Evolutionary conservation across 2,797 vertebrate genomes (phyloP).

Genomic region (Anomalospiza imberbis): DNA sequence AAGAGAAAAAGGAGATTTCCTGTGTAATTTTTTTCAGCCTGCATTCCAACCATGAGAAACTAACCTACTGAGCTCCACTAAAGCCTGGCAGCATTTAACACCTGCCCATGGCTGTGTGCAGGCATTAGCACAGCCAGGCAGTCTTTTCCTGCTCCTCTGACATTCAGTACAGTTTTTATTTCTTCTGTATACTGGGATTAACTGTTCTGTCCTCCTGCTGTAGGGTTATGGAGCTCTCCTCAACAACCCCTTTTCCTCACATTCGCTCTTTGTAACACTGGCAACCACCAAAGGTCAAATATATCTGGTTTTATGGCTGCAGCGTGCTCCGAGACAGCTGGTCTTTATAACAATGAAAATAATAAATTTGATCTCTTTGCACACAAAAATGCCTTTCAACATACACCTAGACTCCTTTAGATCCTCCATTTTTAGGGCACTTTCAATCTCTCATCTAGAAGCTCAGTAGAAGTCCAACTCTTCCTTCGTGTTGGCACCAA

Average conservation of each 20-base stretch:
- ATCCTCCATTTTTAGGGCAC: background rate
- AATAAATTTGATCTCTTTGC: background rate
- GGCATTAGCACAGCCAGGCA: background rate
- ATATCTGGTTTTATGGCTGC: background rate
- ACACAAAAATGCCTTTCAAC: background rate
- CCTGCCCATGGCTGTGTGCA: rapidly evolving
- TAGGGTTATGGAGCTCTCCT: background rate
- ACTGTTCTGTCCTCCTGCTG: background rate
- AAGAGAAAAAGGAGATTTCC: background rate
- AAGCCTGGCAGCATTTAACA: background rate
- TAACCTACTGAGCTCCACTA: background rate
- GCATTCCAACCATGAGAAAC: background rate
- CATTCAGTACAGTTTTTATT: background rate
- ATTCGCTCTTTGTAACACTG: background rate
- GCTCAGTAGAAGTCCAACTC: background rate
- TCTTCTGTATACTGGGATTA: background rate
- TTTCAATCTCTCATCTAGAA: background rate
- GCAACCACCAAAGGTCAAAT: background rate
- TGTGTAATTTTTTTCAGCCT: background rate
- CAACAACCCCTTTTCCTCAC: background rate
- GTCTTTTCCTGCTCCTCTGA: background rate
- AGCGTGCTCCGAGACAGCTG: rapidly evolving
- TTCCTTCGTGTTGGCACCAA: background rate
- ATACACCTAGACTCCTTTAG: background rate
- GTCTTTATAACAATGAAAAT: background rate